Conservation (phyloP, 2,113 vertebrate genomes). For the Campylomormyrus tamandua region DNA sequence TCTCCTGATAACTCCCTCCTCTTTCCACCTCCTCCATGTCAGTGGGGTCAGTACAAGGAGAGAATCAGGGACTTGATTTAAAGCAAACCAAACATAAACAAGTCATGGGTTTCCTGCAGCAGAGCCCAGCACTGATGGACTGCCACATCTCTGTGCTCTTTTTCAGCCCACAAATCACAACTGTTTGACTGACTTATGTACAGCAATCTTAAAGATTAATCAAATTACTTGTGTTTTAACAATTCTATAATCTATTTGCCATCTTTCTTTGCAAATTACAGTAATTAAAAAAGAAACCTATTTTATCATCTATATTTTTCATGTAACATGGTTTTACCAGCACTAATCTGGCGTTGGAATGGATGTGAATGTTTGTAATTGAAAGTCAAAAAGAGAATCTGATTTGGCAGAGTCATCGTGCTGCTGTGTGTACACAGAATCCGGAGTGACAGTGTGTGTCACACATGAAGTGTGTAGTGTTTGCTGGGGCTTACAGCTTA, state of each 20-base stretch:
- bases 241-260: not conserved
- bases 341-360: not conserved
- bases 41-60: not conserved
- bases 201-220: not conserved
- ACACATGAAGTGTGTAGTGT: not conserved
- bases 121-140: not conserved
- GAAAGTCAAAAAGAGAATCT: not conserved
- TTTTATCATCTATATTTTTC: not conserved
- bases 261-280: conserved; percentile 1
- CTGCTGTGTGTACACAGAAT: not conserved
- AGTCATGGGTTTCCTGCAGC: not conserved
- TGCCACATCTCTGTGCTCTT: not conserved
- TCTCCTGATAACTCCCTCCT: conserved; percentile 21
- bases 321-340: not conserved
- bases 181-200: not conserved
- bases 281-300: not conserved
- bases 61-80: not conserved
- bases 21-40: conserved; percentile 46
- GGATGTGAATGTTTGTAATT: not conserved
- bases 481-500: not conserved
- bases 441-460: not conserved
- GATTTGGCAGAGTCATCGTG: conserved; percentile 8
- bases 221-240: not conserved
- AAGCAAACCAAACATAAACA: not conserved
- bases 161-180: not conserved